These are phyloP conservation scores for Cabera pusaria DNA, from an alignment of 2,888 invertebrate genomes.

Conservation along the genomic window DNA sequence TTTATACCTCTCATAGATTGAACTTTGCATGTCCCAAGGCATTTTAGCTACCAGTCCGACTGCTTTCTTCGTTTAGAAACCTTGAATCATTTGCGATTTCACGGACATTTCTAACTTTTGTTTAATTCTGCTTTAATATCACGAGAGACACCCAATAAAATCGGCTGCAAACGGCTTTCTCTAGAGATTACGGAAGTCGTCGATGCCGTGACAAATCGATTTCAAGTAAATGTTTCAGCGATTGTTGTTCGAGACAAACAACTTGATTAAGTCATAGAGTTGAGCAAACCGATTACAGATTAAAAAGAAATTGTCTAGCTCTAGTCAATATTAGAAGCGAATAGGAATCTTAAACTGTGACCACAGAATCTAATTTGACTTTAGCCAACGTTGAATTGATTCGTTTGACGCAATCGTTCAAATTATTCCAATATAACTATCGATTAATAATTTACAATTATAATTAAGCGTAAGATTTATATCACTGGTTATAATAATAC, in stretches of 20 bases:
- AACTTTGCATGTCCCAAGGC: constrained; percentile 16
- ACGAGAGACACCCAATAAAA: constrained; percentile 24
- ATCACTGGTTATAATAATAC: no score
- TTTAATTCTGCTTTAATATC: constrained; percentile 19
- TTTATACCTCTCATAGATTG: no score
- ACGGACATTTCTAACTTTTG: constrained; percentile 29
- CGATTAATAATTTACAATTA: no score
- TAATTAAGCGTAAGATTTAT: no score
- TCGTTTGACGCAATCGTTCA: no score
- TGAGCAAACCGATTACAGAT: not conserved
- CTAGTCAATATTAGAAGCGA: no score
- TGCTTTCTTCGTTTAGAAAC: constrained; percentile 31
- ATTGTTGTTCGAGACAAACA: constrained; percentile 26
- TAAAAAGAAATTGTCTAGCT: not conserved
- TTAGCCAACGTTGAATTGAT: no score
- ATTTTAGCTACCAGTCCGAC: constrained; percentile 15
- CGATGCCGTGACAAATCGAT: constrained; percentile 45
- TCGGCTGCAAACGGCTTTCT: constrained; percentile 38
- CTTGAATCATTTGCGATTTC: constrained; percentile 31
- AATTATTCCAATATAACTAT: no score
- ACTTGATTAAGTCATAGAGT: constrained; percentile 19
- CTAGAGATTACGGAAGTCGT: constrained; percentile 37
- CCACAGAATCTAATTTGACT: no score
- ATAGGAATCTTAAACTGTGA: no score
- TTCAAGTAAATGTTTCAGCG: constrained; percentile 36